Percentiles rank a stretch among this genome's conserved stretches.
These are phyloP conservation scores for Megalops atlanticus DNA, from an alignment of 2,113 vertebrate genomes.

Conservation along the genomic window DNA sequence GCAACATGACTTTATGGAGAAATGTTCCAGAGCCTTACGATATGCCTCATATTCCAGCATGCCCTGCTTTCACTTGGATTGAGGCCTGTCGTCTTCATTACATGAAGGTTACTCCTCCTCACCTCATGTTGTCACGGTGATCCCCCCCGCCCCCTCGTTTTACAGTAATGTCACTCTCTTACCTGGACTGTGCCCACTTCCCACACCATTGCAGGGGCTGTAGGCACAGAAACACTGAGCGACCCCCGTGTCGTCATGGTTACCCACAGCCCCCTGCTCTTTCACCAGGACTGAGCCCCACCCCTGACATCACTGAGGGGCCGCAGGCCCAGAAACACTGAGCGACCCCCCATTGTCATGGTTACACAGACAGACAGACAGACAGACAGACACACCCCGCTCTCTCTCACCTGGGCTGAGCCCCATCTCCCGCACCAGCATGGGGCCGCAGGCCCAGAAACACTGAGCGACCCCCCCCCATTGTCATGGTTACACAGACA, in stretches of 20 bases:
- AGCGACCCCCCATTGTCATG: neutral
- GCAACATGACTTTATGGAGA: too few relatives aligned
- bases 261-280: neutral
- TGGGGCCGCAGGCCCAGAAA: neutral
- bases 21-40: too few relatives aligned
- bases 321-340: neutral
- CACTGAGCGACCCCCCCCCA: neutral
- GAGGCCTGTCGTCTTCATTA: too few relatives aligned
- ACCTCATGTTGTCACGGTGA: too few relatives aligned
- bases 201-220: too few relatives aligned
- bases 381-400: neutral
- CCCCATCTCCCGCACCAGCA: neutral
- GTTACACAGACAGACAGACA: too few relatives aligned
- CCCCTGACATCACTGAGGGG: neutral
- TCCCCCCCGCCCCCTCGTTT: too few relatives aligned
- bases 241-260: too few relatives aligned
- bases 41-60: neutral
- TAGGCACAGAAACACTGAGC: neutral
- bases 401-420: neutral
- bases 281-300: neutral
- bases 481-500: too few relatives aligned
- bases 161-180: too few relatives aligned
- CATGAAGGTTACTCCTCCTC: too few relatives aligned
- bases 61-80: neutral
- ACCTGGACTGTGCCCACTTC: too few relatives aligned